Percentiles rank a stretch among this genome's conserved stretches.
Conservation (phyloP, 2,888 invertebrate species). For the Torymus auratus region DNA sequence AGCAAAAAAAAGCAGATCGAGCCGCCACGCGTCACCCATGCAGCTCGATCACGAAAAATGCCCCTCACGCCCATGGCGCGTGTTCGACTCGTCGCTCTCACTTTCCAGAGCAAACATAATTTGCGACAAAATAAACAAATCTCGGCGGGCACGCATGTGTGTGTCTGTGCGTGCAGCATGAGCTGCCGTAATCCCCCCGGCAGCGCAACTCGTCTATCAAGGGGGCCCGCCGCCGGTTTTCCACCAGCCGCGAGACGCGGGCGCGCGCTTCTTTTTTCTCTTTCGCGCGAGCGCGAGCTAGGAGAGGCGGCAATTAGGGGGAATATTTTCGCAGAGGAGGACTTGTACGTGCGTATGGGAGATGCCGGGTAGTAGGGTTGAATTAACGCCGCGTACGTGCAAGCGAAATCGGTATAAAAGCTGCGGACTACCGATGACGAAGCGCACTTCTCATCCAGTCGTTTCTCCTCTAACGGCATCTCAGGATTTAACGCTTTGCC, state of each 20-base stretch:
- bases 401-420: constrained; percentile 60
- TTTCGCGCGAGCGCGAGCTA: not conserved
- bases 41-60: not conserved
- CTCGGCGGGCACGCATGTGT: no score
- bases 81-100: constrained; percentile 15
- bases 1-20: no score
- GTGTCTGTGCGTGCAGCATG: no score
- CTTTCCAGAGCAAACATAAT: constrained; percentile 38
- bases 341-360: not conserved
- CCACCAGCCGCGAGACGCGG: not conserved
- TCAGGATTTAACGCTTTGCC: constrained; percentile 31
- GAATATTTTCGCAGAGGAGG: constrained; percentile 31
- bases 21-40: no score
- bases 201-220: not conserved
- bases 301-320: constrained; percentile 14
- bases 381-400: not conserved
- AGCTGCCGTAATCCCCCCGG: constrained; percentile 14
- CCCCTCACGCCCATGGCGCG: not conserved
- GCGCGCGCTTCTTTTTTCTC: not conserved
- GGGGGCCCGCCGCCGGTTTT: constrained; percentile 36
- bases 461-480: constrained; percentile 35
- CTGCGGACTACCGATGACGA: constrained; percentile 55
- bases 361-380: not conserved
- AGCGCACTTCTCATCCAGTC: constrained; percentile 58
- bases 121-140: constrained; percentile 21